Conservation (phyloP, 2,888 invertebrate genomes). For the Nomada goodeniana region DNA sequence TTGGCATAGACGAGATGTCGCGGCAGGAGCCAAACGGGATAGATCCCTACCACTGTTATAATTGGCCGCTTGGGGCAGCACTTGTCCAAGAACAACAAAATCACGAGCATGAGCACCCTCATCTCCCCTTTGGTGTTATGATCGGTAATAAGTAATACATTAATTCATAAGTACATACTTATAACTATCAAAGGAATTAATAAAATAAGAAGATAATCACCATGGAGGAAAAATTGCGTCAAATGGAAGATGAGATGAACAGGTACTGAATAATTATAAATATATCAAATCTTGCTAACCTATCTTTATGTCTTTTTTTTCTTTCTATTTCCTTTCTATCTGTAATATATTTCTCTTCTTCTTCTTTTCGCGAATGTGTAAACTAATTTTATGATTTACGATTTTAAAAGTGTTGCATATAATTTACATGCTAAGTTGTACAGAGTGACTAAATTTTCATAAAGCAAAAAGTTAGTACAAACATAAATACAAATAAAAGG, state of each 20-base stretch:
- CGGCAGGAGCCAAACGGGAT: too few relatives aligned
- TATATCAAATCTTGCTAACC: constrained; percentile 14
- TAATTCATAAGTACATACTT: not conserved
- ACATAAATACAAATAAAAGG: not conserved
- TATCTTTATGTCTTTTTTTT: not conserved
- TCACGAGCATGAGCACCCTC: too few relatives aligned
- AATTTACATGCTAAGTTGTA: constrained; percentile 14
- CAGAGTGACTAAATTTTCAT: constrained; percentile 8
- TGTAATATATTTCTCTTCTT: not conserved
- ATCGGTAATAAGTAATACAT: not conserved
- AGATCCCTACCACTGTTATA: too few relatives aligned
- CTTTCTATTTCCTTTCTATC: not conserved
- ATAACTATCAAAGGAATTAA: not conserved
- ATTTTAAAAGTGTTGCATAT: constrained; percentile 10
- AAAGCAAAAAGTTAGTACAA: constrained; percentile 32
- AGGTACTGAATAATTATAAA: constrained; percentile 85
- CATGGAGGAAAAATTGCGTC: constrained; percentile 87
- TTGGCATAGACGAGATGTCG: too few relatives aligned
- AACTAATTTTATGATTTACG: constrained; percentile 1
- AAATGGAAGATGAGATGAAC: constrained; percentile 97
- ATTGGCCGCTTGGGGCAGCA: too few relatives aligned
- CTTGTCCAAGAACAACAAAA: too few relatives aligned
- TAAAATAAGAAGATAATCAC: constrained; percentile 43
- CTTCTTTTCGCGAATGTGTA: not conserved
- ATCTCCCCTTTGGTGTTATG: not conserved